A percentile compares a stretch with the other conserved stretches of the same genome.
phyloP scores from a whole-genome alignment of 1,140 invertebrate species.

The Drosophila truncata region DNA sequence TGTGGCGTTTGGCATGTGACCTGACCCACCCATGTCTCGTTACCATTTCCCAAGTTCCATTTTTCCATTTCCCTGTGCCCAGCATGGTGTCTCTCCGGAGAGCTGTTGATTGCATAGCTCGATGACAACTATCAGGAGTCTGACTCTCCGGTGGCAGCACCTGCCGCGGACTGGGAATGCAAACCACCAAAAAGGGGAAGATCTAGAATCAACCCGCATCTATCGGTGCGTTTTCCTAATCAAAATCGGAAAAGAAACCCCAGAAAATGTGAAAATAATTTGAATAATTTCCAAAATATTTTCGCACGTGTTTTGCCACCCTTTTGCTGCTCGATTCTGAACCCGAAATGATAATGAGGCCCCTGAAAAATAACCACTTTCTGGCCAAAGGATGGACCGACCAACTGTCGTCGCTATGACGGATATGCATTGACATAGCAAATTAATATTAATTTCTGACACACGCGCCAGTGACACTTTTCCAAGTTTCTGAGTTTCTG shows the following conservation, averaged over 20 bases:
- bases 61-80: constrained; percentile 34
- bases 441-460: constrained; percentile 85
- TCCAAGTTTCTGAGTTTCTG: constrained; percentile 11
- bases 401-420: constrained; percentile 72
- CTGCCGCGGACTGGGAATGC: constrained; percentile 23
- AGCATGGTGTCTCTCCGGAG: constrained; percentile 50
- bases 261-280: constrained; percentile 59
- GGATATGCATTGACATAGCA: constrained; percentile 82
- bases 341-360: constrained; percentile 63
- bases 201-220: constrained; percentile 13
- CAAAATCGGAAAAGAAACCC: constrained; percentile 33
- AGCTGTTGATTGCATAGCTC: constrained; percentile 44
- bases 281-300: constrained; percentile 53
- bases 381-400: constrained; percentile 30
- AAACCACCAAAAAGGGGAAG: constrained; percentile 1
- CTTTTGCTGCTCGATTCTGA: constrained; percentile 18
- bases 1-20: constrained; percentile 70
- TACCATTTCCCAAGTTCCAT: constrained; percentile 7
- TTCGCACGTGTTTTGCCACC: constrained; percentile 56
- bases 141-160: constrained; percentile 26
- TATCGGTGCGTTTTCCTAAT: constrained; percentile 35
- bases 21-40: constrained; percentile 35
- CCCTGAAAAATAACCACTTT: constrained; percentile 73
- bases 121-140: constrained; percentile 53
- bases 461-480: constrained; percentile 80